phyloP scores from a whole-genome alignment of 2,113 vertebrate genomes.

The Nothobranchius kuhntae region DNA sequence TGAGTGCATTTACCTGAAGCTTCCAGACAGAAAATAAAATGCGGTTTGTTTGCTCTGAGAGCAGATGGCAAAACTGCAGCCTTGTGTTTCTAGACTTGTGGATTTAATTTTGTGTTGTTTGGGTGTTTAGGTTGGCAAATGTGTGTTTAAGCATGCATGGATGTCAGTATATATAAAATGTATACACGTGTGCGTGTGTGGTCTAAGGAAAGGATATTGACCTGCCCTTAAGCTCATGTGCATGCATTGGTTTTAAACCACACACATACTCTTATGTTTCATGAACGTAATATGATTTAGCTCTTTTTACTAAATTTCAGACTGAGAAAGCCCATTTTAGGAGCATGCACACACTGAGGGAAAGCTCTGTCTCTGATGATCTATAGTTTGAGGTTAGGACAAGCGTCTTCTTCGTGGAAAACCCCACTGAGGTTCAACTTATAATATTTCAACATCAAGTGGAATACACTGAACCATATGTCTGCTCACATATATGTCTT shows the following conservation, averaged over 20 bases:
- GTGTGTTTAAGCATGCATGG: conserved; percentile 8
- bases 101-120: conserved; percentile 54
- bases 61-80: conserved; percentile 42
- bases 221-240: conserved; percentile 42
- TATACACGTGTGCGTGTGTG: conserved; percentile 59
- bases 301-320: conserved; percentile 35
- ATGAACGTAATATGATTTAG: conserved; percentile 15
- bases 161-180: not conserved
- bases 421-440: conserved; percentile 53
- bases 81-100: conserved; percentile 56
- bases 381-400: conserved; percentile 64
- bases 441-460: conserved; percentile 71
- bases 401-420: conserved; percentile 59
- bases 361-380: conserved; percentile 69
- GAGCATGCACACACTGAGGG: conserved; percentile 36
- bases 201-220: conserved; percentile 55
- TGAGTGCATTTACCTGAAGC: conserved; percentile 56
- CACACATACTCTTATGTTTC: conserved; percentile 34
- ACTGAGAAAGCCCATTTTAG: conserved; percentile 52
- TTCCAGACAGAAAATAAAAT: conserved; percentile 29
- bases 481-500: conserved; percentile 24
- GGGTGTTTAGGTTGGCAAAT: conserved; percentile 23
- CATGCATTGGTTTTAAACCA: conserved; percentile 57
- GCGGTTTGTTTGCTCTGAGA: conserved; percentile 44
- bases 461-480: conserved; percentile 73